These are phyloP conservation scores for Drosophila subpulchrella DNA, from an alignment of 1,140 invertebrate genomes.

Conservation along the genomic window DNA sequence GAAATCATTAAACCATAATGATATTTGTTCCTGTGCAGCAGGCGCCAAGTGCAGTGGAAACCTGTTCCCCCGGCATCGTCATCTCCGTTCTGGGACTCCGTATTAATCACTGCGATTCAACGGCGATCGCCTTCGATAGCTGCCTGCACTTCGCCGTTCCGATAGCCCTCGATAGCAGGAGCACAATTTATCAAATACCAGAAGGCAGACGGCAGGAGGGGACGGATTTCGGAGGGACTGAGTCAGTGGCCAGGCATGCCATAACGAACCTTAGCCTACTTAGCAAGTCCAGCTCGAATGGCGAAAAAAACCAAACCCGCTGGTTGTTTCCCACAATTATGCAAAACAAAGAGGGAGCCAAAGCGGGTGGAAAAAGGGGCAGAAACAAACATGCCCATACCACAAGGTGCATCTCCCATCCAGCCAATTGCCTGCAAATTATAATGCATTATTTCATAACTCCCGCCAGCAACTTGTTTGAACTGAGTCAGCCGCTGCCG, in stretches of 20 bases:
- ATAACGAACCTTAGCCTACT: constrained; percentile 82
- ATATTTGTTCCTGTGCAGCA: constrained; percentile 20
- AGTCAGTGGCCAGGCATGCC: constrained; percentile 71
- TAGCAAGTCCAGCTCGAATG: constrained; percentile 38
- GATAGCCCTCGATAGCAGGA: constrained; percentile 58
- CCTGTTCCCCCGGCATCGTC: constrained; percentile 37
- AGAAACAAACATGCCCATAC: constrained; percentile 70
- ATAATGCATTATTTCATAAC: constrained; percentile 83
- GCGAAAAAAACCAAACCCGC: constrained; percentile 49
- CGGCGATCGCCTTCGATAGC: constrained; percentile 59
- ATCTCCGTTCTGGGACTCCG: constrained; percentile 28
- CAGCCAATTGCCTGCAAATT: constrained; percentile 75
- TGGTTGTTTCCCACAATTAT: constrained; percentile 82
- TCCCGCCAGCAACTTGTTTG: constrained; percentile 80
- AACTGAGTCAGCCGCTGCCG: constrained; percentile 63
- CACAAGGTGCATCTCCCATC: constrained; percentile 75
- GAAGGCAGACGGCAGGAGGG: constrained; percentile 8
- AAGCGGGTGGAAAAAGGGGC: constrained; percentile 40
- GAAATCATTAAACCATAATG: neutral
- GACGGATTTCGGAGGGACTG: constrained; percentile 20
- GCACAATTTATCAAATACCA: constrained; percentile 77
- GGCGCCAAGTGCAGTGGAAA: constrained; percentile 72
- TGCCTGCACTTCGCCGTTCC: constrained; percentile 61
- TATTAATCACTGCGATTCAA: constrained; percentile 75
- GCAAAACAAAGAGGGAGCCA: constrained; percentile 64